These are phyloP conservation scores for Steinernema feltiae DNA, from an alignment of 1,140 invertebrate species.

Conservation along the genomic window DNA sequence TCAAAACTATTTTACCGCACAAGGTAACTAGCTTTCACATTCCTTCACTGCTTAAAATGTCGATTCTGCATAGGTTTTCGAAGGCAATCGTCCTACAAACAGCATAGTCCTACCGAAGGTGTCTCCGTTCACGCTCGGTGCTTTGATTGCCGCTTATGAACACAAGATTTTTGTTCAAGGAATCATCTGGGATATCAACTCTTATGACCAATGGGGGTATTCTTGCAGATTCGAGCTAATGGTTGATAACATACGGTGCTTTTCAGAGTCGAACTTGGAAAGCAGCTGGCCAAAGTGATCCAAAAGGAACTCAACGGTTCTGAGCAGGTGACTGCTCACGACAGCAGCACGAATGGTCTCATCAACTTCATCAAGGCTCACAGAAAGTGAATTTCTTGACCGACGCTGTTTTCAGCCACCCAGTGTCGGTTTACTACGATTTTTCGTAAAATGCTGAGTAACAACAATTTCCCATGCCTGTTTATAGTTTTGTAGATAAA, in stretches of 20 bases:
- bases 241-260: constrained; percentile 18
- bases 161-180: constrained; percentile 98
- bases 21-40: constrained; percentile 63
- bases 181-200: constrained; percentile 98
- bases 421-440: no score
- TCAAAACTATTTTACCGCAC: constrained; percentile 80
- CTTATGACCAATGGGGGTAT: constrained; percentile 98
- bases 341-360: constrained; percentile 84
- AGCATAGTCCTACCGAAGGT: constrained; percentile 89
- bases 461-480: no score
- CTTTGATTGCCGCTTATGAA: constrained; percentile 93
- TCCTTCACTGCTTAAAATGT: constrained; percentile 24
- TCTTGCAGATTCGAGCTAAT: constrained; percentile 45
- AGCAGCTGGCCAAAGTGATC: constrained; percentile 93
- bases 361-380: constrained; percentile 81
- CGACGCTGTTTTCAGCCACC: background rate
- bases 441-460: no score
- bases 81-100: constrained; percentile 93
- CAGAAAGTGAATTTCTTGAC: background rate
- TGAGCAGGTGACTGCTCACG: constrained; percentile 68
- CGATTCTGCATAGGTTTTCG: constrained; percentile 67
- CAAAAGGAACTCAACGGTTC: constrained; percentile 75
- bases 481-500: background rate
- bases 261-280: constrained; percentile 86
- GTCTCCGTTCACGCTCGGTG: constrained; percentile 86